Evolutionary conservation across 2,113 vertebrate species (phyloP), one percentile per base, ranked within the genome.

Genomic region (Datnioides undecimradiatus): DNA sequence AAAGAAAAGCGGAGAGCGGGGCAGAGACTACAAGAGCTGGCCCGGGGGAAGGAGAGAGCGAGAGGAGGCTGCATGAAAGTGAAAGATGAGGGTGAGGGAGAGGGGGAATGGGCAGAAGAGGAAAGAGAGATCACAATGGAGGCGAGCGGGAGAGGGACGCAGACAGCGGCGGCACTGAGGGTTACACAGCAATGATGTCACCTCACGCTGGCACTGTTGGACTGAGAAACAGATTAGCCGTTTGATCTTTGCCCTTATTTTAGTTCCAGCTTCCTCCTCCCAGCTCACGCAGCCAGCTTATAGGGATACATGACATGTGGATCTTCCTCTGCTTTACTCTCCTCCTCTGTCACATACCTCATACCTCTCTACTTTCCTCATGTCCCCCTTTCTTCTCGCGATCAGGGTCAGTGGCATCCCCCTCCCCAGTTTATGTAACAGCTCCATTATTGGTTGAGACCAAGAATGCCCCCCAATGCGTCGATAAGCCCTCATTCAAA

Each of bases 131-230:
- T 48, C 11, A 46, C 48, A 71, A 46, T 34, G 45, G 54, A 40
- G 71, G 80, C 58, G n/a, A 75, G 45, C 70, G 70, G 51, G 38
- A 23, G 29, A 25, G 69, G 43, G 58, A 67, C 9, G 51, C 65
- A 89, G 79, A 70, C 64, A 82, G 67, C 66, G 72, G 68, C 64
- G 23, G 57, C 51, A 16, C 59, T 69, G 55, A 90, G 80, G 72
- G 76, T 86, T 90, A 88, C 88, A 86, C 84, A 87, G 84, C 87
- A 84, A 91, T 94, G 93, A 94, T 93, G 93, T 94, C 94, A 94
- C 88, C 86, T 84, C 86, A 83, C 76, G 75, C 81, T 83, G 82
- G 82, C 76, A 80, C 87, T 77, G 76, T 88, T 83, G 87, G 88
- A 88, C 82, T 77, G 74, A 82, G 73, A 78, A 80, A 80, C 57